Base-by-base conservation (phyloP, 2,113 vertebrate genomes). In the Sceloporus undulatus region DNA sequence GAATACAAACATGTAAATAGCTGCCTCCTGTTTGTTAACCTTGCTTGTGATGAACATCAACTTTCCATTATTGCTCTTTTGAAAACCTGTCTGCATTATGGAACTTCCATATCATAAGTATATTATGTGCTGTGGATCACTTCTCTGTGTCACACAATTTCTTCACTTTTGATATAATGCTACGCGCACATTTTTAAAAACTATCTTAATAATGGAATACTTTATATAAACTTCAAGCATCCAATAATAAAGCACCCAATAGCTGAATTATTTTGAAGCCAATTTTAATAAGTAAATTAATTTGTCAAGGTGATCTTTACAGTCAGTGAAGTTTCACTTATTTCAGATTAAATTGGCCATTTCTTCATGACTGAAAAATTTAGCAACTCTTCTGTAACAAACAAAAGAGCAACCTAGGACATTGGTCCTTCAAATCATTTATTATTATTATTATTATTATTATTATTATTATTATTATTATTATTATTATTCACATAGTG, bases 291-390 rank as follows among this genome's bases (percentile, higher is more conserved):
- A 59, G n/a, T 89, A 88, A 88, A 85, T 94, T 91, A 91, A 90
- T 92, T 91, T 92, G 68, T 75, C 85, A 88, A 8, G 89, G 90
- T 95, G 87, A 93, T 92, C 90, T 94, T 89, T 0, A 0, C 5
- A 84, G 92, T 25, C 2, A 0, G 77, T 59, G 2, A 14, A 40
- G 0, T 0, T 0, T 79, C 59, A 54, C n/a, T 77, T 87, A 74
- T 90, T 92, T 52, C 85, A 90, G 86, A 90, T 76, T 92, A 86
- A 87, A 89, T 87, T 82, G 90, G 82, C 79, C 0, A 0, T 62
- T 87, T 86, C 91, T 90, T 90, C 2, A 0, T 2, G 0, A 88
- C 90, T 87, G 38, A 70, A 79, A 81, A 71, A 88, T 27, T 73
- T 79, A 27, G 0, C 0, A 1, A 18, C 56, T 70, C 62, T 91